Percentiles rank a stretch among this genome's conserved stretches.
These are phyloP conservation scores for Rhabdophis nuchalis DNA, from an alignment of 2,797 vertebrate genomes.

Conservation along the genomic window DNA sequence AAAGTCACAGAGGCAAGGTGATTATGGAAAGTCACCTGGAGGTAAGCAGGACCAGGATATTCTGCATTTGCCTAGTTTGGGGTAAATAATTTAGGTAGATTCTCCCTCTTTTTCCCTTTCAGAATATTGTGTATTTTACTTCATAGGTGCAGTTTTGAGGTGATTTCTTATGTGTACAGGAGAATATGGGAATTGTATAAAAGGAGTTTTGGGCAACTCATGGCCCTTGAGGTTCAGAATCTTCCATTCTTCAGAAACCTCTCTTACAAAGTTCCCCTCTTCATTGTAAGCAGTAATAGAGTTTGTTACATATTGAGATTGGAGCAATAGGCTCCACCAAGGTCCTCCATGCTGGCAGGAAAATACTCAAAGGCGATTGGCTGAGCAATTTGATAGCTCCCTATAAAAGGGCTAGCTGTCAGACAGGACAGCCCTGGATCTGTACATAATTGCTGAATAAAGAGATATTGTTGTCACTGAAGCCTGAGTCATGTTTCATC, in stretches of 20 bases:
- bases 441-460: too few species aligned
- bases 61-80: neutral
- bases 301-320: too few species aligned
- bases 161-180: neutral
- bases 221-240: neutral
- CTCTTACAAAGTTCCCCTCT: neutral
- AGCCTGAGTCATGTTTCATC: too few species aligned
- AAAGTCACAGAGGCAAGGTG: neutral
- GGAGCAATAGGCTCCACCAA: too few species aligned
- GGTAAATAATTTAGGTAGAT: neutral
- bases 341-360: too few species aligned
- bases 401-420: too few species aligned
- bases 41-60: neutral
- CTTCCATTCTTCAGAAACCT: constrained; percentile 36
- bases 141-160: neutral
- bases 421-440: too few species aligned
- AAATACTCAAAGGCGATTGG: too few species aligned
- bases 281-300: neutral
- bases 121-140: neutral
- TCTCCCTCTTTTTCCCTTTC: neutral
- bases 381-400: too few species aligned
- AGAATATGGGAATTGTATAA: neutral
- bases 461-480: too few species aligned
- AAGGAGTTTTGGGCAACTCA: neutral
- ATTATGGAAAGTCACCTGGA: neutral